These are phyloP conservation scores for Lampropteryx suffumata DNA, from an alignment of 2,888 invertebrate genomes.

Conservation along the genomic window DNA sequence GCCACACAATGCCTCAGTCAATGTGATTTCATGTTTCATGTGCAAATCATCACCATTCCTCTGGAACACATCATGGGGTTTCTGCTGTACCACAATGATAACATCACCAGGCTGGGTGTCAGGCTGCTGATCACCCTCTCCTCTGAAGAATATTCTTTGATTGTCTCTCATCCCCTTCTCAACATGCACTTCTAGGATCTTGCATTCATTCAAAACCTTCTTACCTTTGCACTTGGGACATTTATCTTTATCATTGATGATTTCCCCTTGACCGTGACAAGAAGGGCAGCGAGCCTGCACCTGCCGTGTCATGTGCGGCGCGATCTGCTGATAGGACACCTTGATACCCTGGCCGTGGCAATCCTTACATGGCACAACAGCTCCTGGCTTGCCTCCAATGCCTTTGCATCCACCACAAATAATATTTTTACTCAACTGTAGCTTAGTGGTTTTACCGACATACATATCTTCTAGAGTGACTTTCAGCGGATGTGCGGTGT, in stretches of 20 bases:
- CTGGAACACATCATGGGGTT: slow-evolving; percentile 90
- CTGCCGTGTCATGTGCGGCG: slow-evolving; percentile 85
- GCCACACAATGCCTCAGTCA: slow-evolving; percentile 96
- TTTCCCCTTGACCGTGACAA: slow-evolving; percentile 87
- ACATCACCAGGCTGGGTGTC: slow-evolving; percentile 94
- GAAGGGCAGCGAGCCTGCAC: slow-evolving; percentile 84
- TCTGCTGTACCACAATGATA: slow-evolving; percentile 92
- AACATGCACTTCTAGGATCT: slow-evolving; percentile 93
- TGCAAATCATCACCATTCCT: slow-evolving; percentile 89
- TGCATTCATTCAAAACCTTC: slow-evolving; percentile 91
- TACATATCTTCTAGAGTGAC: slow-evolving; percentile 96
- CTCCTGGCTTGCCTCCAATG: slow-evolving; percentile 88
- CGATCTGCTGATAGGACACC: slow-evolving; percentile 87
- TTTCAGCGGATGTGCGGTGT: slow-evolving; percentile 91
- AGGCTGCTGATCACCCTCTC: slow-evolving; percentile 96
- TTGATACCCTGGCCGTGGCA: slow-evolving; percentile 92
- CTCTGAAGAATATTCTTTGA: slow-evolving; percentile 92
- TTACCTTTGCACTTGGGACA: slow-evolving; percentile 92
- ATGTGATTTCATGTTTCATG: slow-evolving; percentile 88
- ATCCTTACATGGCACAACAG: slow-evolving; percentile 85
- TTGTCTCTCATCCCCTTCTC: slow-evolving; percentile 95
- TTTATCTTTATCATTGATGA: slow-evolving; percentile 90
- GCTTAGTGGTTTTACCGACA: slow-evolving; percentile 92
- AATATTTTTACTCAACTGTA: slow-evolving; percentile 92
- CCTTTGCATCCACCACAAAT: slow-evolving; percentile 91